A percentile compares a stretch with the other conserved stretches of the same genome.
phyloP scores from a whole-genome alignment of 1,140 invertebrate genomes.

The Drosophila auraria region DNA sequence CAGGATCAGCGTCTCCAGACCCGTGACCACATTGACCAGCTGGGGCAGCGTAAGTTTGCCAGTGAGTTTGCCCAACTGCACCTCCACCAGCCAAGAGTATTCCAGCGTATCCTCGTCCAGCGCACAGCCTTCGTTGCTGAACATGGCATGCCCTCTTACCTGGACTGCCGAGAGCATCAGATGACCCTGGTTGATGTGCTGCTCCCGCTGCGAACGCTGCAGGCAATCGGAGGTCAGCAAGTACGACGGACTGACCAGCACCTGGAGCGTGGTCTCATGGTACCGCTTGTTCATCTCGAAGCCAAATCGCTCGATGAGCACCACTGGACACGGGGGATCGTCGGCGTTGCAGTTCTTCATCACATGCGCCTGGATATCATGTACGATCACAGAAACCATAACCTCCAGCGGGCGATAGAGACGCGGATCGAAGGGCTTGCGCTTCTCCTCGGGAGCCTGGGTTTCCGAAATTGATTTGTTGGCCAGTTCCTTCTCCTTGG shows the following conservation, averaged over 20 bases:
- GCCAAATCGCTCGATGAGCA: conserved; percentile 95
- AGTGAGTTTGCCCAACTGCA: conserved; percentile 92
- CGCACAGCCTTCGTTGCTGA: conserved; percentile 95
- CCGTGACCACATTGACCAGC: conserved; percentile 93
- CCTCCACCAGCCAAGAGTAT: conserved; percentile 97
- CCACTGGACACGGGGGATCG: conserved; percentile 95
- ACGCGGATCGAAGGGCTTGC: conserved; percentile 92
- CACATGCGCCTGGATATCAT: conserved; percentile 97
- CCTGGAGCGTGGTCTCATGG: conserved; percentile 95
- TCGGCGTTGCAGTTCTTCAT: conserved; percentile 94
- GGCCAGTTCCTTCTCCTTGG: conserved; percentile 83
- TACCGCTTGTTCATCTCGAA: conserved; percentile 99
- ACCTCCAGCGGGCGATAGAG: conserved; percentile 95
- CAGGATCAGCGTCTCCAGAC: conserved; percentile 95
- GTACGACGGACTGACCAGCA: conserved; percentile 95
- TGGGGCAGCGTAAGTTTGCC: conserved; percentile 93
- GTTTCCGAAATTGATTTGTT: conserved; percentile 87
- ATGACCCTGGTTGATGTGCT: conserved; percentile 95
- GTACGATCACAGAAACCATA: conserved; percentile 96
- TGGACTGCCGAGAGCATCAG: conserved; percentile 95
- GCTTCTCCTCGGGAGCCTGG: conserved; percentile 86
- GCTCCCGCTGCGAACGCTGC: conserved; percentile 88
- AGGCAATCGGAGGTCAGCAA: conserved; percentile 91
- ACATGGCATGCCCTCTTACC: conserved; percentile 98
- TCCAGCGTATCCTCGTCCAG: conserved; percentile 97